A percentile compares a stretch with the other conserved stretches of the same genome.
Evolutionary conservation across 2,113 vertebrate species (phyloP).

Genomic region (Scolopax mira): DNA sequence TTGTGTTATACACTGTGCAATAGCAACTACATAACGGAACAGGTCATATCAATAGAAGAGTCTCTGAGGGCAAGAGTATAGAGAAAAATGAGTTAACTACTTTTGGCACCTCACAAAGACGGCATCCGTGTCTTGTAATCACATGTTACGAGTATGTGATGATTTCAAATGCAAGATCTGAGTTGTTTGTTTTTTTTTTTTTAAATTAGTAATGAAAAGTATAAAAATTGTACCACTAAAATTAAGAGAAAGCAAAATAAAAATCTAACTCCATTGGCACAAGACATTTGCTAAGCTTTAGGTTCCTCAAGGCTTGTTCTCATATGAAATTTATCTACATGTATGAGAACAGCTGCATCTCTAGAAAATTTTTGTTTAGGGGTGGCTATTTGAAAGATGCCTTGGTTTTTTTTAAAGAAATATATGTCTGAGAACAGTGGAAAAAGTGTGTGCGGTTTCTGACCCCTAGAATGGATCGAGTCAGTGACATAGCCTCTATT

Average conservation of each 20-base stretch:
- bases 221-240: background rate
- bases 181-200: background rate
- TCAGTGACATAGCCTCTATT: rapidly evolving
- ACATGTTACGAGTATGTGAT: rapidly evolving
- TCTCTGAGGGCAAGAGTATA: rapidly evolving
- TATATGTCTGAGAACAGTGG: background rate
- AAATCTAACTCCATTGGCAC: background rate
- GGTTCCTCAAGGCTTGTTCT: background rate
- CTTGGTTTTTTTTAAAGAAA: background rate
- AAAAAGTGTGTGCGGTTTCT: background rate
- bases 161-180: background rate
- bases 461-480: background rate
- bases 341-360: background rate
- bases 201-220: background rate
- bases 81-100: background rate
- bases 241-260: background rate
- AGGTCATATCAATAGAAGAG: background rate
- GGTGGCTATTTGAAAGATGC: background rate
- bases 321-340: background rate
- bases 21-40: background rate
- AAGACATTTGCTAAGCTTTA: background rate
- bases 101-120: background rate
- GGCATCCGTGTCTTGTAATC: background rate
- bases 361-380: background rate
- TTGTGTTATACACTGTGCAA: background rate